Base-by-base conservation (phyloP, 2,113 vertebrate species). In the Brachyhypopomus occidentalis region DNA sequence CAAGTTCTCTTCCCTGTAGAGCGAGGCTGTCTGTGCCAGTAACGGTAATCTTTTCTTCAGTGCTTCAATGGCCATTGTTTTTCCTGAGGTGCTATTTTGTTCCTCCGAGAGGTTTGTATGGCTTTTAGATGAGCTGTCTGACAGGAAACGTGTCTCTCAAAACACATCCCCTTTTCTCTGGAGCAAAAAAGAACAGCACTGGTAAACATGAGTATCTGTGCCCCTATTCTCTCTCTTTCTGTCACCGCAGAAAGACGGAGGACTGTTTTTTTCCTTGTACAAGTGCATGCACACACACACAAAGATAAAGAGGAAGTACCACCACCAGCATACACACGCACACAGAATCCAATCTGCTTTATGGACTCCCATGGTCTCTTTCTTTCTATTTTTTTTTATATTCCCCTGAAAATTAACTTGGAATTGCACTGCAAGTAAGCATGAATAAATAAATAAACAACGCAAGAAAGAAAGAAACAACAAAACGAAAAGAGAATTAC, bases 61-160 rank as follows among this genome's bases (percentile, higher is more conserved):
- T 70, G 36, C 72, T 78, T 78, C 27, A 41, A 11, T 19, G 1
- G 55, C 48, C 27, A 62, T 69, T 84, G 73, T 81, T 78, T 19
- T 45, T 62, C 38, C 72, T 19, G 59, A 77, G 19, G 23, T 59
- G 74, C 25, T 20, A 20, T 77, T 63, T 64, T 36, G 60, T 77
- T 55, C 74, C 34, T 72, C 60, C 38, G 7, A 60, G 52, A 67
- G 41, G 59, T 75, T 58, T 30, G 78, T 59, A 52, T 1, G 11
- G 52, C 67, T 64, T 80, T 80, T 55, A 22, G 55, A 6, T n/a
- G 23, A 67, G 72, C 19, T 62, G 52, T 41, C 52, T 73, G 52
- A 78, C 83, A 84, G 79, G 83, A 81, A 84, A 70, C 70, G 11
- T 23, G 56, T 83, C 77, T 55, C 41, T 83, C 38, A 69, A 84